Evolutionary conservation across 2,888 invertebrate genomes (phyloP), one percentile per base, ranked within the genome.

Genomic region (Bembecia ichneumoniformis): DNA sequence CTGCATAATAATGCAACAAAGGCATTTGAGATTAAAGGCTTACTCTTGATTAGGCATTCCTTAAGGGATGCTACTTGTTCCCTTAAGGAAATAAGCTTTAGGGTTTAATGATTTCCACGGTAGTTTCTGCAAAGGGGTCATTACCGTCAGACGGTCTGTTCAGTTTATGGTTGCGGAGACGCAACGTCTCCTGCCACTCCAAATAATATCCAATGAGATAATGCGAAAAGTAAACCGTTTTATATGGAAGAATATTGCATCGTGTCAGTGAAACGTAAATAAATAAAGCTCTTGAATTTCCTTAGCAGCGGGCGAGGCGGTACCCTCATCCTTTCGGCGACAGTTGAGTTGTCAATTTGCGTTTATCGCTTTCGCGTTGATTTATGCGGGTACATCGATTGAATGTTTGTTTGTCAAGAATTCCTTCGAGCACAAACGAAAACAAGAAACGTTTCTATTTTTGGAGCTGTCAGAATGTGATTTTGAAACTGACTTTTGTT

Each of bases 331-430:
- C 52, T 46, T 49, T 47, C 48, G 55, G 52, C 63, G 74, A 71
- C 73, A 72, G 68, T 74, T 67, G 63, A 67, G 64, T 65, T 71
- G 71, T 73, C 75, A 74, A 75, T 74, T 74, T 71, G 68, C 69
- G 68, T 75, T 72, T 67, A 68, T 58, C 66, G 60, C 63, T 66
- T 63, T 67, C 66, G 60, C 58, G 63, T 66, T 71, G 74, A 74
- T 74, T 72, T 71, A 71, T 72, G 64, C 58, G 67, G 67, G 66
- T 59, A 61, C 64, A 67, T 63, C 66, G 67, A 65, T 68, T 66
- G 59, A 56, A 56, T 60, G 59, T 62, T 62, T 71, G 59, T 63
- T 64, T 63, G 56, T 59, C 14, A 57, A 58, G 58, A 55, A 61
- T 59, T 55, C 54, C 58, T 51, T 40, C 48, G 54, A 35, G 48